Conservation (phyloP, 2,113 vertebrate genomes). For the Callipepla squamata region DNA sequence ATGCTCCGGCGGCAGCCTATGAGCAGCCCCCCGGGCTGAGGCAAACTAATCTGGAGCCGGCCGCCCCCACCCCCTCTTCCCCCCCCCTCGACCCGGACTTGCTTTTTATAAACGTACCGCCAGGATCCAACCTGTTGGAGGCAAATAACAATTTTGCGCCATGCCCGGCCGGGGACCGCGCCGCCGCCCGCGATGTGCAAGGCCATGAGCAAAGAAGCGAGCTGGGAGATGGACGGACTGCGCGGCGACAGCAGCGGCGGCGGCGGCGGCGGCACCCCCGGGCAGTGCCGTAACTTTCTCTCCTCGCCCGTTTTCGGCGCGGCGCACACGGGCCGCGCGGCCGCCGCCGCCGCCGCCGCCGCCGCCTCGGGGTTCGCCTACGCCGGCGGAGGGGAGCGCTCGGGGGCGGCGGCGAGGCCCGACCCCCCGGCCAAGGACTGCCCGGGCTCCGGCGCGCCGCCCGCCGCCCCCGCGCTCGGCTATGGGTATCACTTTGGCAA, state of each 20-base stretch:
- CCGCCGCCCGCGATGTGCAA: slow-evolving; percentile 63
- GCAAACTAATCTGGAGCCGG: slow-evolving; percentile 74
- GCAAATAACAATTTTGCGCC: slow-evolving; percentile 65
- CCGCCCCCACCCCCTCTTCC: slow-evolving; percentile 62
- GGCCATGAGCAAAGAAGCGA: slow-evolving; percentile 79
- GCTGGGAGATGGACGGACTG: slow-evolving; percentile 81
- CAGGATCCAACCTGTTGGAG: slow-evolving; percentile 82
- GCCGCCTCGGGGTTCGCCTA: slow-evolving; percentile 76
- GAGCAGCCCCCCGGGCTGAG: slow-evolving; percentile 54
- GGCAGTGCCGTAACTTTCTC: slow-evolving; percentile 81
- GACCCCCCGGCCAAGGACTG: slow-evolving; percentile 77
- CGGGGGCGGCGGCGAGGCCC: slow-evolving; percentile 71
- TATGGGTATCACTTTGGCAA: slow-evolving; percentile 88
- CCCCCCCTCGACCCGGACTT: slow-evolving; percentile 79
- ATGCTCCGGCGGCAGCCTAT: slow-evolving; percentile 75
- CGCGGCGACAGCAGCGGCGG: slow-evolving; percentile 71
- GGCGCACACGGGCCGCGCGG: slow-evolving; percentile 73
- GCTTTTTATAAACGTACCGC: slow-evolving; percentile 83
- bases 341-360: slow-evolving; percentile 55
- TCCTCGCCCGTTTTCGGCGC: slow-evolving; percentile 78
- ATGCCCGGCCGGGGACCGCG: slow-evolving; percentile 68
- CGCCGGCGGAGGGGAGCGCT: slow-evolving; percentile 76
- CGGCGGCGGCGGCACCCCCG: slow-evolving; percentile 36
- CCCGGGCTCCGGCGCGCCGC: slow-evolving; percentile 67
- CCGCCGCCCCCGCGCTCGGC: slow-evolving; percentile 77